A percentile compares a stretch with the other conserved stretches of the same genome.
These are phyloP conservation scores for Myotis vivesi DNA, from an alignment of 2,797 vertebrate genomes.

Conservation along the genomic window DNA sequence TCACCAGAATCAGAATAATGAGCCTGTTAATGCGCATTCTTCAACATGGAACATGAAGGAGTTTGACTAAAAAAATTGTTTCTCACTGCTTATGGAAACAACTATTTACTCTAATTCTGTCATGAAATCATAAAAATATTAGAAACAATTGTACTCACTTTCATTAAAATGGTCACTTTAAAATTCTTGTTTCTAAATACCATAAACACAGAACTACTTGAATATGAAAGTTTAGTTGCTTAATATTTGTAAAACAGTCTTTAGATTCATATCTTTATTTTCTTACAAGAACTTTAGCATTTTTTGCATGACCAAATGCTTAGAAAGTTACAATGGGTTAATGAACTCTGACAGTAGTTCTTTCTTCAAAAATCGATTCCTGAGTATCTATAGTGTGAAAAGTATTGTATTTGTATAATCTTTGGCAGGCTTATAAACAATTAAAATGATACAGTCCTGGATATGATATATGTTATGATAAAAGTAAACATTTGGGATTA, in stretches of 20 bases:
- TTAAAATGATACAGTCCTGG: not conserved
- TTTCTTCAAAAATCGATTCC: conserved; percentile 21
- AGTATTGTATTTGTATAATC: not conserved
- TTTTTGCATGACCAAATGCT: not conserved
- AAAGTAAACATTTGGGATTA: not conserved
- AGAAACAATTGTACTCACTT: not conserved
- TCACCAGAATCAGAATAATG: conserved; percentile 33
- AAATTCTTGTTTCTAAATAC: not conserved
- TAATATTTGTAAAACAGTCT: not conserved
- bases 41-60: not conserved
- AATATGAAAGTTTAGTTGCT: not conserved
- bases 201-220: not conserved
- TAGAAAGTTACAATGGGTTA: conserved; percentile 17
- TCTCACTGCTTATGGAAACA: not conserved
- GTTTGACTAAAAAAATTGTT: not conserved
- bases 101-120: not conserved
- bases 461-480: not conserved
- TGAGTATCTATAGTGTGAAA: not conserved
- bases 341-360: not conserved
- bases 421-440: not conserved
- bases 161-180: not conserved
- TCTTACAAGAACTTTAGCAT: not conserved
- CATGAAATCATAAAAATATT: not conserved
- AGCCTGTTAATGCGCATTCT: not conserved
- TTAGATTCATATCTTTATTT: not conserved